Evolutionary conservation across 2,888 invertebrate species (phyloP).

Genomic region (Andrena camellia): DNA sequence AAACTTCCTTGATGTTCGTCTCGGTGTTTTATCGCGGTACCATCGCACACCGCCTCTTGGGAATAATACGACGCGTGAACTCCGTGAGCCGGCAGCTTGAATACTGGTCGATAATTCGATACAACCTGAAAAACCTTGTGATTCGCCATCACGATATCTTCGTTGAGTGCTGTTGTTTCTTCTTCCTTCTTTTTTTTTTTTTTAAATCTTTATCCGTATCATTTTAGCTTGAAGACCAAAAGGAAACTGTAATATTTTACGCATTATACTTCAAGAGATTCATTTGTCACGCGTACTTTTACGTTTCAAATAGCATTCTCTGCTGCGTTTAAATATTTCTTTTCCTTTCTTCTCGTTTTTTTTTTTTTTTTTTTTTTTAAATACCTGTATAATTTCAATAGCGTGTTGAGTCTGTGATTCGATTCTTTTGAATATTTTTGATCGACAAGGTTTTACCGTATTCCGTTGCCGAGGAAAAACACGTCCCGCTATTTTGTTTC

Average conservation of each 20-base stretch:
- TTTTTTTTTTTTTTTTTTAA: too few relatives aligned
- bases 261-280: constrained; percentile 5
- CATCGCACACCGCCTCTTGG: constrained; percentile 5
- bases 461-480: constrained; percentile 5
- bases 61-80: constrained; percentile 47
- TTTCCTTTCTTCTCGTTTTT: background rate
- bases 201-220: background rate
- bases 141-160: constrained; percentile 21
- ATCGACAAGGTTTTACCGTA: constrained; percentile 29
- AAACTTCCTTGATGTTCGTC: constrained; percentile 33
- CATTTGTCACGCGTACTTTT: constrained; percentile 24
- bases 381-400: constrained; percentile 10
- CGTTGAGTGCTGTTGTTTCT: constrained; percentile 16
- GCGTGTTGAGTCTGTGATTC: constrained; percentile 23
- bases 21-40: constrained; percentile 25
- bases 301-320: constrained; percentile 12
- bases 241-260: constrained; percentile 10
- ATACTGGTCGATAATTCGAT: constrained; percentile 17
- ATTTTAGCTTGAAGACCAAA: constrained; percentile 12
- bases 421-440: constrained; percentile 14
- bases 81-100: constrained; percentile 44
- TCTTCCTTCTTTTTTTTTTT: constrained; percentile 1
- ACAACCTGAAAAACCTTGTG: constrained; percentile 19
- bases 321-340: constrained; percentile 9
- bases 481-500: constrained; percentile 29